These are phyloP conservation scores for Papilio xuthus DNA, from an alignment of 1,140 invertebrate genomes.

Conservation along the genomic window DNA sequence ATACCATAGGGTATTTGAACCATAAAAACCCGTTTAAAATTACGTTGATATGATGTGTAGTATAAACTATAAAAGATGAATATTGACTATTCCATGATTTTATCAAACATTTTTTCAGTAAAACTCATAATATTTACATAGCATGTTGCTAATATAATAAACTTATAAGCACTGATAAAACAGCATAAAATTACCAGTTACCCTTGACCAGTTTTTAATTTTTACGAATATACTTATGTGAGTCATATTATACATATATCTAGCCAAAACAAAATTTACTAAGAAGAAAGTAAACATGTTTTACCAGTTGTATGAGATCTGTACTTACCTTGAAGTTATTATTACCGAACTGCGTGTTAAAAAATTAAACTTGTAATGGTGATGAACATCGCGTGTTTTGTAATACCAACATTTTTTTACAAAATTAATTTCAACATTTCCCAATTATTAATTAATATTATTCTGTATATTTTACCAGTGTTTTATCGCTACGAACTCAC, in stretches of 20 bases:
- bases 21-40: no score
- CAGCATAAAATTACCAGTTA: constrained; percentile 21
- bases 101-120: background rate
- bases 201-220: constrained; percentile 32
- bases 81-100: background rate
- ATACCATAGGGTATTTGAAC: background rate
- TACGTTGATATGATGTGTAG: no score
- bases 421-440: background rate
- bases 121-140: constrained; percentile 3
- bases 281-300: constrained; percentile 29
- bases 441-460: background rate
- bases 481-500: background rate
- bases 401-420: background rate
- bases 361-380: background rate
- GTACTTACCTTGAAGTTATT: constrained; percentile 22
- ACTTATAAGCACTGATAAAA: background rate
- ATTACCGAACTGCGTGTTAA: background rate
- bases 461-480: background rate
- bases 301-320: constrained; percentile 17
- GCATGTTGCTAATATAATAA: background rate
- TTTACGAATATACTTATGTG: background rate
- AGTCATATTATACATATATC: constrained; percentile 15
- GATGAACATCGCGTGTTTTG: background rate
- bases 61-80: background rate
- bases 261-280: constrained; percentile 18